Conservation (phyloP, 1,140 invertebrate species). For the Orchesella cincta region DNA sequence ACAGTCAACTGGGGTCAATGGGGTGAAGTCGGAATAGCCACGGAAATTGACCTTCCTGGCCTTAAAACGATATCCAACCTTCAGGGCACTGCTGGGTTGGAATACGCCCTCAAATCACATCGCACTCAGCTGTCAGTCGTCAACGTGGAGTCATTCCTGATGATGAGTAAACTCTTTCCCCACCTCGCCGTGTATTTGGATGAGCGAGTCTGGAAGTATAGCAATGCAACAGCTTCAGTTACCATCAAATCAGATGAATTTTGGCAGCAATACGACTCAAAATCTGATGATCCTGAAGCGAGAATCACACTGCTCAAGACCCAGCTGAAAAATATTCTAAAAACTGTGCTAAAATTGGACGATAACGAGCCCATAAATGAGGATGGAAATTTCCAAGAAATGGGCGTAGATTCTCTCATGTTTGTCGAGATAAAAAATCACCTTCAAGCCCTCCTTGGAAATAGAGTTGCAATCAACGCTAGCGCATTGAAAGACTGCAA, state of each 20-base stretch:
- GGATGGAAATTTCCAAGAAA: background rate
- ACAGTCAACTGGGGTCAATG: conserved; percentile 6
- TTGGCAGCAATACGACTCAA: background rate
- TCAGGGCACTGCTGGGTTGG: background rate
- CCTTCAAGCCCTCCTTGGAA: background rate
- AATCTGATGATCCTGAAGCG: background rate
- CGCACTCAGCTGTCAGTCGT: background rate
- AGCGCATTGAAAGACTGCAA: background rate
- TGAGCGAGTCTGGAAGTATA: background rate
- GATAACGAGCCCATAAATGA: background rate
- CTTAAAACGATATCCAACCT: background rate
- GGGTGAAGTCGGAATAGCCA: background rate
- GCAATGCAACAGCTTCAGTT: background rate
- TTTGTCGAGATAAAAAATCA: background rate
- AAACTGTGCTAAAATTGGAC: background rate
- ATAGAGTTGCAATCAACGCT: background rate
- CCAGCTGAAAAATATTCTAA: background rate
- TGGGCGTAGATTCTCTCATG: background rate
- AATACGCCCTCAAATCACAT: background rate
- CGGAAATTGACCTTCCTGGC: background rate
- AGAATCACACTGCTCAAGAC: background rate
- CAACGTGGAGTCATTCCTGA: background rate
- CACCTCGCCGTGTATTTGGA: background rate
- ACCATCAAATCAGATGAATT: background rate
- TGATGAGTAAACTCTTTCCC: background rate